Conservation (phyloP, 2,113 vertebrate species). For the Scomber colias region DNA sequence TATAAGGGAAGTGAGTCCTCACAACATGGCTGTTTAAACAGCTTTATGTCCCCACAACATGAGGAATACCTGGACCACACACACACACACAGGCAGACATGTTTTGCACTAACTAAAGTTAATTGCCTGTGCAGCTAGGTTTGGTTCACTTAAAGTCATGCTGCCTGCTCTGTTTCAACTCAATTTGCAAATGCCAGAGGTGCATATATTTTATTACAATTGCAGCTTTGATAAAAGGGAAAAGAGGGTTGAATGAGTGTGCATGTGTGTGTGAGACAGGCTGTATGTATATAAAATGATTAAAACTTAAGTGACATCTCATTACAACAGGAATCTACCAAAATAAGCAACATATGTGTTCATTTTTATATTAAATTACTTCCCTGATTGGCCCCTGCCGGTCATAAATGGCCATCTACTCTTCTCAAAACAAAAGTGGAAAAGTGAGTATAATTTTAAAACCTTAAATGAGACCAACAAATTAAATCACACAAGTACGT, state of each 20-base stretch:
- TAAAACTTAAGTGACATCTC: neutral
- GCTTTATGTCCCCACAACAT: neutral
- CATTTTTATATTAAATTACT: constrained; percentile 1
- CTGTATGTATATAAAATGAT: neutral
- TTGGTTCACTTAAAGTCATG: constrained; percentile 29
- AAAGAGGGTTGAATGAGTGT: neutral
- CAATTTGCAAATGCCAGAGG: constrained; percentile 16
- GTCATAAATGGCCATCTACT: neutral
- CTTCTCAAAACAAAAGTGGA: neutral
- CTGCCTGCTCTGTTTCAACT: constrained; percentile 28
- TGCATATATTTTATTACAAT: constrained; percentile 25
- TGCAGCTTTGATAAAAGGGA: constrained; percentile 11
- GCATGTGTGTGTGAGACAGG: neutral
- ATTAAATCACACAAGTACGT: neutral
- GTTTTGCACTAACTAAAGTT: constrained; percentile 4
- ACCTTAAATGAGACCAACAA: neutral
- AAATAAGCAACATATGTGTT: constrained; percentile 30
- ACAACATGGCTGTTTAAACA: neutral
- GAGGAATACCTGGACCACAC: neutral
- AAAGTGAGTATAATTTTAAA: neutral
- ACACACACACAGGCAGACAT: neutral
- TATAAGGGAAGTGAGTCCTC: neutral
- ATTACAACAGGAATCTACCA: neutral
- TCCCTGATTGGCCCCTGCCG: neutral
- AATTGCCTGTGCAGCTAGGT: constrained; percentile 5